A percentile compares a stretch with the other conserved stretches of the same genome.
These are phyloP conservation scores for Lepidocolaptes lacrymiger DNA, from an alignment of 2,797 vertebrate species.

Conservation along the genomic window DNA sequence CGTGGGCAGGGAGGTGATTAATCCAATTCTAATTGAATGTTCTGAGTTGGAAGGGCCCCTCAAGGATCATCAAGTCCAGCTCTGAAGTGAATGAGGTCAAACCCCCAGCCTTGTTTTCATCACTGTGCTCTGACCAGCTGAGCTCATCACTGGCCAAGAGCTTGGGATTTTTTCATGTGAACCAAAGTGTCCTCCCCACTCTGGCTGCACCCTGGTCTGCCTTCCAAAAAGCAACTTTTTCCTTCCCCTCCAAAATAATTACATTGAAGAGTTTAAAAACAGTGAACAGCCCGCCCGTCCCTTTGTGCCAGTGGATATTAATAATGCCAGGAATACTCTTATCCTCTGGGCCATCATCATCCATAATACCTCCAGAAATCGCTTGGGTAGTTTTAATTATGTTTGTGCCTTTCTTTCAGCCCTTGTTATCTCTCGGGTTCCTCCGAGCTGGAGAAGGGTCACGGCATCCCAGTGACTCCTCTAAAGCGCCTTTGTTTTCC, in stretches of 20 bases:
- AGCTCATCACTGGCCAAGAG: not conserved
- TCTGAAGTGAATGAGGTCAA: too few species aligned
- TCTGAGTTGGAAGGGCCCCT: too few species aligned
- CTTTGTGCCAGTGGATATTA: not conserved
- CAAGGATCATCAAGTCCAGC: too few species aligned
- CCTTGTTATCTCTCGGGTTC: slow-evolving; percentile 67
- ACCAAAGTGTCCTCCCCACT: not conserved
- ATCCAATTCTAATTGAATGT: slow-evolving; percentile 15
- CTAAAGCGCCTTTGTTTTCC: slow-evolving; percentile 77
- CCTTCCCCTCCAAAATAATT: not conserved
- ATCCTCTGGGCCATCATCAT: slow-evolving; percentile 55
- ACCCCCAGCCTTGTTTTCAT: too few species aligned
- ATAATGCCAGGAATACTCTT: not conserved
- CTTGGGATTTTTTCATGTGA: slow-evolving; percentile 49
- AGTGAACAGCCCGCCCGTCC: not conserved
- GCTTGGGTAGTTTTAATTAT: slow-evolving; percentile 71
- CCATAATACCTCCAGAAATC: slow-evolving; percentile 55
- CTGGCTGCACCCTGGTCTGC: not conserved
- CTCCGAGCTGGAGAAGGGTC: slow-evolving; percentile 22
- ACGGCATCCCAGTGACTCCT: not conserved
- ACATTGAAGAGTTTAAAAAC: not conserved
- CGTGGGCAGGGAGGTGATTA: slow-evolving; percentile 15
- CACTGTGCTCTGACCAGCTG: too few species aligned
- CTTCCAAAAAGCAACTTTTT: not conserved
- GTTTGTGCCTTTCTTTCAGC: slow-evolving; percentile 66